Percentiles rank a stretch among this genome's conserved stretches.
phyloP scores from a whole-genome alignment of 2,113 vertebrate genomes.

The Malurus cyaneus region DNA sequence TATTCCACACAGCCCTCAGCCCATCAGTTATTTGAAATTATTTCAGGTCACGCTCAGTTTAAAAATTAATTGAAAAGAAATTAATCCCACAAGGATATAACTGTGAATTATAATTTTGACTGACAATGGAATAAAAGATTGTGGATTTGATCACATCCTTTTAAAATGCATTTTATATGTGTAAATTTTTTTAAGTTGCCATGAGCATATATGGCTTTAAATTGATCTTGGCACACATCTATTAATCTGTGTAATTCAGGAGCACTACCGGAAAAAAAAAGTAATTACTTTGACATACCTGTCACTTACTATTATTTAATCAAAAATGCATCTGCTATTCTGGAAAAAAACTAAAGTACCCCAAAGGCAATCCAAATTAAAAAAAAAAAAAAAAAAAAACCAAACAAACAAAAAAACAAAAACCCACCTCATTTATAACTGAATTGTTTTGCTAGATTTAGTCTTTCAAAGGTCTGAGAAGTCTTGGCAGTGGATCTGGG shows the following conservation, averaged over 20 bases:
- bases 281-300: background rate
- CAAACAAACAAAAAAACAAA: fast-evolving
- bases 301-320: background rate
- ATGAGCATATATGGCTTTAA: background rate
- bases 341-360: background rate
- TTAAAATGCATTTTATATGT: background rate
- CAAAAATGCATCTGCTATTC: background rate
- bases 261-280: background rate
- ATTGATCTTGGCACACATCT: background rate
- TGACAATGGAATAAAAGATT: background rate
- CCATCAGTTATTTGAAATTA: constrained; percentile 2
- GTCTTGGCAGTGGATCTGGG: background rate
- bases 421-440: background rate
- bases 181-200: background rate
- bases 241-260: background rate
- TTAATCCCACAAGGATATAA: constrained; percentile 1
- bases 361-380: background rate
- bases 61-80: constrained; percentile 58
- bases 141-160: background rate
- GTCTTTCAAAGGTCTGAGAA: background rate
- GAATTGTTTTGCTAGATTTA: background rate
- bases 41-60: constrained; percentile 6
- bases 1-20: background rate
- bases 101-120: constrained; percentile 25
- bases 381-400: background rate